Base-by-base conservation (phyloP, 2,888 invertebrate species). In the Pristionchus arcanus region DNA sequence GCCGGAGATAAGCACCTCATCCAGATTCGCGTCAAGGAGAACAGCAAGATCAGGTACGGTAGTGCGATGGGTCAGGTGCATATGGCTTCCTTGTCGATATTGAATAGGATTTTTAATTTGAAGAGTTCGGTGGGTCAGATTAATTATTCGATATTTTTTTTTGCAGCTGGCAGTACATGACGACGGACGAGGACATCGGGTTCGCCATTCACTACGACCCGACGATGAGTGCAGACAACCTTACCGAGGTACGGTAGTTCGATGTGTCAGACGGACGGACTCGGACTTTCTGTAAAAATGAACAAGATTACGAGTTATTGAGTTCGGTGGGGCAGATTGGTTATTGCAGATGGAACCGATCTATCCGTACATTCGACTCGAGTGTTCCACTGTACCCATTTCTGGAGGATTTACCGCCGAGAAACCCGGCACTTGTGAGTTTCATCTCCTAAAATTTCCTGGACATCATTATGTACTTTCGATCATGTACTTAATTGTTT, bases 1-100 rank as follows among this genome's bases (percentile, higher is more conserved):
- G 94, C 95, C 16, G 95, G 95, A 59, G 94, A 95, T 90, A 95
- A 95, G 89, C 95, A 95, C 90, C 88, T 95, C 63, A 94, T 95
- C 84, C 94, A 94, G 87, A 91, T 95, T 90, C 92, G 93, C 88
- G 93, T 94, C 68, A 94, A 93, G 90, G 88, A 91, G 63, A 90
- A 92, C 31, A 93, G 92, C 90, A 91, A 92, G 84, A 93, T 94
- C 87, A 92, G 92, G 94, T 91, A 88, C 87, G 87, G 87, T 88
- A 88, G 87, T n/a, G 15, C 66, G 21, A 5, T 66, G 37, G 86
- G 68, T 86, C 85, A 85, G 34, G n/a, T 74, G 15, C 16, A 34
- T 21, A 15, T 1, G 25, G 19, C 21, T 25, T 13, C 31, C 74
- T 5, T 34, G 74, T 74, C 74, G n/a, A 25, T n/a, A 63, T 63